A percentile compares a stretch with the other conserved stretches of the same genome.
Conservation (phyloP, 2,113 vertebrate genomes). For the Picathartes gymnocephalus region DNA sequence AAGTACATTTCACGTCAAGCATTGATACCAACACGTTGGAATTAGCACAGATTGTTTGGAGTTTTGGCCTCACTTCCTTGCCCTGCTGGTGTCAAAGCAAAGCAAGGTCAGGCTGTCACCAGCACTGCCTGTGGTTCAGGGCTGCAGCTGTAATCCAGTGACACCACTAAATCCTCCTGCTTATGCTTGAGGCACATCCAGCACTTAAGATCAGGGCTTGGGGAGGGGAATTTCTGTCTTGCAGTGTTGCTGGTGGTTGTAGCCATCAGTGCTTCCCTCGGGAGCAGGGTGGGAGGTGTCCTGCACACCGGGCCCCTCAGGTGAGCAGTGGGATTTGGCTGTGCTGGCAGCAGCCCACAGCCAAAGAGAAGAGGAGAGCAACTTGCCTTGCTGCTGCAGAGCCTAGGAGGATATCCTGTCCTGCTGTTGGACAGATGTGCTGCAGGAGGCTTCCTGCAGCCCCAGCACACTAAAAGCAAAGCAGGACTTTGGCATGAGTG, state of each 20-base stretch:
- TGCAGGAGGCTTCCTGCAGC: not conserved
- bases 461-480: not conserved
- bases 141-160: not conserved
- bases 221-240: not conserved
- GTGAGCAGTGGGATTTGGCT: not conserved
- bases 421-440: not conserved
- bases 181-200: accelerated
- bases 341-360: not conserved
- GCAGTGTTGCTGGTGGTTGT: not conserved
- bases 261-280: accelerated
- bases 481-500: not conserved
- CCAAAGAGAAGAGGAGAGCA: not conserved
- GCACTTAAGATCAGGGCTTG: not conserved
- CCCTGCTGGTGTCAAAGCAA: not conserved
- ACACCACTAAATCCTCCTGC: not conserved
- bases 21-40: not conserved
- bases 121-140: accelerated
- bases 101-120: not conserved
- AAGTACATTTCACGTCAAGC: not conserved
- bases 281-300: not conserved
- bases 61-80: not conserved
- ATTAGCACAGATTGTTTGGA: not conserved
- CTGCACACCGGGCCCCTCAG: not conserved
- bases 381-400: not conserved
- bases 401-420: not conserved